A percentile compares a stretch with the other conserved stretches of the same genome.
phyloP scores from a whole-genome alignment of 2,113 vertebrate genomes.

The Chlorocebus sabaeus region DNA sequence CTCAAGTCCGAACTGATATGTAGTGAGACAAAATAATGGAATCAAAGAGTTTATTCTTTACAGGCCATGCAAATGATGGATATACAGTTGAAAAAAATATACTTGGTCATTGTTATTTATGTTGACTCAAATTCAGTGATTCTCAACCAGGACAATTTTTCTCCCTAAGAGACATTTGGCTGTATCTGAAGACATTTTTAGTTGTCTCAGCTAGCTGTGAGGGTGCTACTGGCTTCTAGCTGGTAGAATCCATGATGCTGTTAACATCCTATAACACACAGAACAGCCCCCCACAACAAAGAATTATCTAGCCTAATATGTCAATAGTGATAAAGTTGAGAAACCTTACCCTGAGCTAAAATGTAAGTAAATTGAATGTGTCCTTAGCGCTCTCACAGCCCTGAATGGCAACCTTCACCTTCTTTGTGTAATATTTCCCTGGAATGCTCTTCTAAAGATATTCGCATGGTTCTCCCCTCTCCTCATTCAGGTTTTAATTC shows the following conservation, averaged over 20 bases:
- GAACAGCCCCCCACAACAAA: not conserved
- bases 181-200: not conserved
- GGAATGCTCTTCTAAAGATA: not conserved
- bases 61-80: not conserved
- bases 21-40: not conserved
- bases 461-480: not conserved
- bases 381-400: not conserved
- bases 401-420: not conserved
- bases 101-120: not conserved
- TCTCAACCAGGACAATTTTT: not conserved
- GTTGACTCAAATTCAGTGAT: not conserved
- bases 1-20: not conserved
- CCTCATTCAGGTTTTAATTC: constrained; percentile 4
- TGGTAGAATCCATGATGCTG: not conserved
- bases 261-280: not conserved
- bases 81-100: not conserved
- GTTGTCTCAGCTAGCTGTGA: not conserved
- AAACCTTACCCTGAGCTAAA: not conserved
- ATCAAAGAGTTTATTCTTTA: constrained; percentile 6
- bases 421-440: not conserved
- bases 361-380: not conserved
- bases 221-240: not conserved
- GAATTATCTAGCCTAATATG: not conserved
- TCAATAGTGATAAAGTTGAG: not conserved
- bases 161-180: not conserved